Evolutionary conservation across 2,113 vertebrate species (phyloP), one percentile per base, ranked within the genome.

Genomic region (Lathamus discolor): DNA sequence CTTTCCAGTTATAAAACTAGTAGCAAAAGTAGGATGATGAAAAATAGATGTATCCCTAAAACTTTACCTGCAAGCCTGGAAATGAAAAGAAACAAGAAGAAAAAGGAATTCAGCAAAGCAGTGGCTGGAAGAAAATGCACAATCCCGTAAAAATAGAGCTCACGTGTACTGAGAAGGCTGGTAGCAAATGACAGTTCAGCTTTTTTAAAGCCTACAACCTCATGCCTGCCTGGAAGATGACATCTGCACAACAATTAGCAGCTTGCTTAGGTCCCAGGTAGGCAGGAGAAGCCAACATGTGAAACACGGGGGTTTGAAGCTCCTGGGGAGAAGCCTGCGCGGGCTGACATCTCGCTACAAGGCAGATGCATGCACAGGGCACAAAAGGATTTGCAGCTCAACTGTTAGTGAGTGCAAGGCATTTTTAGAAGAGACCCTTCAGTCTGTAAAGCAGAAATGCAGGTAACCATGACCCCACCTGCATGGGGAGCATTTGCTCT

Each of bases 191-290:
- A 82, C 80, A 96, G 94, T 23, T 90, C 77, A 95, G 92, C 69
- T 93, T 85, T 83, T 92, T 92, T 66, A 82, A 96, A 93, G 92
- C 93, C 96, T 91, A 87, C 96, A 83, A 75, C 92, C 92, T 93
- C 92, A 86, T 63, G 95, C 86, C 77, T 93, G 93, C 80, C 96
- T 95, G 83, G 86, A 57, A 93, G 84, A 88, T 84, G 95, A 91
- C 88, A 96, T 94, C 95, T 79, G 83, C 88, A 86, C 83, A 92
- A 94, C 95, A 96, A 90, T 89, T 87, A 95, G 88, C 96, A 92
- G 81, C 62, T 84, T 76, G 77, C 88, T 57, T 73, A 16, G 6
- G 74, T 87, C 92, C 83, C 91, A 96, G 93, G 92, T 94, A 95
- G 88, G 91, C 88, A 96, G 88, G 69, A 93, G 86, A 70, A 96